phyloP scores from a whole-genome alignment of 2,113 vertebrate species.

The Ameiurus melas region DNA sequence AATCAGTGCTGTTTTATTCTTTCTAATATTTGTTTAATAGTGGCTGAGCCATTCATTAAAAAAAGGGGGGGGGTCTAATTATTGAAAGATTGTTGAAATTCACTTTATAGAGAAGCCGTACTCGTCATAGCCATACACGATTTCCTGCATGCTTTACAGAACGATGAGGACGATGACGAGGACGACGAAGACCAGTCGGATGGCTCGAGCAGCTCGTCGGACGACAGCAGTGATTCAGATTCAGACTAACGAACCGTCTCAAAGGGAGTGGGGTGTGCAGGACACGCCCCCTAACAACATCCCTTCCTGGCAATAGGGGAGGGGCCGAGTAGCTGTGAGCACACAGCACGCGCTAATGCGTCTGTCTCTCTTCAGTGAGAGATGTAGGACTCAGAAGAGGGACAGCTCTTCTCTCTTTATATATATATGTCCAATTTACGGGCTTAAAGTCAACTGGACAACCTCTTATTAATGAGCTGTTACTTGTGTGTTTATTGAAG shows the following conservation, averaged over 20 bases:
- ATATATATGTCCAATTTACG: slow-evolving; percentile 24
- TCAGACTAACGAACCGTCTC: slow-evolving; percentile 66
- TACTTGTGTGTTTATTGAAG: slow-evolving; percentile 58
- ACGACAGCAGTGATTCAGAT: slow-evolving; percentile 72
- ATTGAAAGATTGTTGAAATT: neutral
- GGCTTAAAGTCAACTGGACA: slow-evolving; percentile 49
- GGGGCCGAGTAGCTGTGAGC: slow-evolving; percentile 47
- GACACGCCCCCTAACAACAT: slow-evolving; percentile 66
- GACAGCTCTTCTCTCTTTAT: slow-evolving; percentile 18
- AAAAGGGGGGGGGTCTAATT: neutral
- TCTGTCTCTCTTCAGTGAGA: slow-evolving; percentile 12
- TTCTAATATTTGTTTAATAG: neutral
- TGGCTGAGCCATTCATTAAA: no score
- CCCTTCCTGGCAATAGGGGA: slow-evolving; percentile 50
- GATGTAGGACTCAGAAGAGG: neutral
- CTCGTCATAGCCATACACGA: neutral
- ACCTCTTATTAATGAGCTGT: slow-evolving; percentile 57
- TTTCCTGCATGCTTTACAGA: slow-evolving; percentile 52
- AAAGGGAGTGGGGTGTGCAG: slow-evolving; percentile 67
- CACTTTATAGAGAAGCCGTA: neutral
- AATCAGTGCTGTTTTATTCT: neutral
- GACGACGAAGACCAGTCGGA: slow-evolving; percentile 67
- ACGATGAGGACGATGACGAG: slow-evolving; percentile 60
- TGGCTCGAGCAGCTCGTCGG: slow-evolving; percentile 67
- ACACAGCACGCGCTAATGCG: slow-evolving; percentile 32